Percentiles rank a stretch among this genome's conserved stretches.
These are phyloP conservation scores for Psilanteris sp. DNA, from an alignment of 1,140 invertebrate species.

Conservation along the genomic window DNA sequence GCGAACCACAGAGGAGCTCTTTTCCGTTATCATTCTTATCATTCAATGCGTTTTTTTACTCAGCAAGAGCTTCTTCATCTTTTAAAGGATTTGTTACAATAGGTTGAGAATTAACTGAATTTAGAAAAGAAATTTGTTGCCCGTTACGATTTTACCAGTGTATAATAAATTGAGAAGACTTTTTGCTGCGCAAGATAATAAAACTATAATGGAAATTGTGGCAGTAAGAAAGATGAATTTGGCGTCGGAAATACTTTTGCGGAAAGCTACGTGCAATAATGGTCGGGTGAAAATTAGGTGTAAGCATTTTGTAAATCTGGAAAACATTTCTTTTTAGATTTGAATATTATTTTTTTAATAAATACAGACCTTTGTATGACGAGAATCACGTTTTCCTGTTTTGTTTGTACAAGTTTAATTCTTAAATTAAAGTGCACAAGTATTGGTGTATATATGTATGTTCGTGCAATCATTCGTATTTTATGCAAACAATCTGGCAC, in stretches of 20 bases:
- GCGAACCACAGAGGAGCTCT: slow-evolving; percentile 1
- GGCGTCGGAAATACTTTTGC: not conserved
- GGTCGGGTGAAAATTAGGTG: slow-evolving; percentile 10
- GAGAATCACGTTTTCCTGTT: no score
- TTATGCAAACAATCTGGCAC: no score
- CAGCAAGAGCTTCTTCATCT: slow-evolving; percentile 1
- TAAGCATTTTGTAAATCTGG: slow-evolving; percentile 30
- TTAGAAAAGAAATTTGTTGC: slow-evolving; percentile 29
- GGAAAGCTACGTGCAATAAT: slow-evolving; percentile 11
- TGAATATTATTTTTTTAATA: no score
- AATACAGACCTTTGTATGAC: no score
- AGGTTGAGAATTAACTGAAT: slow-evolving; percentile 1
- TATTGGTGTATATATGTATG: no score
- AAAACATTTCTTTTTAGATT: not conserved
- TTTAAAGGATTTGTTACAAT: slow-evolving; percentile 5
- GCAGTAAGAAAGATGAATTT: slow-evolving; percentile 36
- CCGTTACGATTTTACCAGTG: slow-evolving; percentile 3
- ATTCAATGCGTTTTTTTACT: not conserved
- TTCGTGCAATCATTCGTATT: no score
- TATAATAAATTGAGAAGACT: slow-evolving; percentile 30
- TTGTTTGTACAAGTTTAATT: no score
- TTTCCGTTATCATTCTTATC: not conserved
- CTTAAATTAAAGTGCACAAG: no score
- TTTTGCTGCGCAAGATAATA: slow-evolving; percentile 36
- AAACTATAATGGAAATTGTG: slow-evolving; percentile 31